Evolutionary conservation across 2,888 invertebrate genomes (phyloP), one percentile per base, ranked within the genome.

Genomic region (Quadriops clusia): DNA sequence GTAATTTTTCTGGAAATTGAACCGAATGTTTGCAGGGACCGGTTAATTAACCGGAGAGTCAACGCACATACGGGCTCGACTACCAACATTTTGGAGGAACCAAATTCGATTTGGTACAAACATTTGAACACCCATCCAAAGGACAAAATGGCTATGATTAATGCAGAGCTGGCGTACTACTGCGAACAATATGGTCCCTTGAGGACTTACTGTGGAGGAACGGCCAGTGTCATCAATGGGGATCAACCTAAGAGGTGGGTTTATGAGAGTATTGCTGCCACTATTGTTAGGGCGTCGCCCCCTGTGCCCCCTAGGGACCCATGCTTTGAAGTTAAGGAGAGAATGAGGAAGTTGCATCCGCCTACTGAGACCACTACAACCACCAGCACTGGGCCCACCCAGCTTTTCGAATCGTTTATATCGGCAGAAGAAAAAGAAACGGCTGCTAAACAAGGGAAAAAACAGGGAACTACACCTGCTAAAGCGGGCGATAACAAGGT

Each of bases 1-100:
- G 49, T 60, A 2, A 51, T 60, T 30, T 56, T 58, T 34, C 31
- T 61, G 25, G 61, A 61, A 39, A 58, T 55, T 20, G 58, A 61
- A 33, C 42, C 59, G 4, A 54, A 47, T 27, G 38, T 58, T 6
- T 60, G 60, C 29, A 50, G 42, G 29, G 57, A 58, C 30, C 35
- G 61, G 14, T 21, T 60, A 1, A 33, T 43, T 3, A 36, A 50
- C 32, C 46, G 55, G 32, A 38, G 45, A 37, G 30, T 48, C 2
- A 54, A 60, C 33, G 43, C 48, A 4, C 39, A 49, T 23, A 58
- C 55, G 2, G 59, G 58, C n/a, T 46, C 51, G 12, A 33, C 41
- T 4, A 47, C 39, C 3, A 40, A 52, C 29, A 28, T 56, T 6
- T 33, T 39, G 18, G 40, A 51, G 10, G 24, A 46, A 13, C 37